These are phyloP conservation scores for Andrena flavipes DNA, from an alignment of 2,888 invertebrate species.

Conservation along the genomic window DNA sequence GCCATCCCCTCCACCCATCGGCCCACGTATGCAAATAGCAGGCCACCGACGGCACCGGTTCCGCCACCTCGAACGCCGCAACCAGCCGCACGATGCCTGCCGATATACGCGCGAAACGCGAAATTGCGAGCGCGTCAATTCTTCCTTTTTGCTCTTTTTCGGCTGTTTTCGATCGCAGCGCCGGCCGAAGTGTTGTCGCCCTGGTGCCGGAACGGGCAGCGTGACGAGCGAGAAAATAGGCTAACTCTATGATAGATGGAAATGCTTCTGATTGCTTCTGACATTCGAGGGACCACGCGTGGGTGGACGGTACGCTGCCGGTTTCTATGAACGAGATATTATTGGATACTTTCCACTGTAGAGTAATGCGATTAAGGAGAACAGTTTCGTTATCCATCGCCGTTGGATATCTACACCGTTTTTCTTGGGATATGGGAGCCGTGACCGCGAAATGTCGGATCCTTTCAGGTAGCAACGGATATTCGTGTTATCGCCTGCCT, in stretches of 20 bases:
- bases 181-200: background rate
- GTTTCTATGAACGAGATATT: too few relatives aligned
- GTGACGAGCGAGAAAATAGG: background rate
- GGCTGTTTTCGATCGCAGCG: slow-evolving; percentile 1
- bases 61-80: slow-evolving; percentile 58
- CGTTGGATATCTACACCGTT: too few relatives aligned
- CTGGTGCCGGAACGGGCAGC: background rate
- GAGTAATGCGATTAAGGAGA: too few relatives aligned
- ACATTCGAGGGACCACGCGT: too few relatives aligned
- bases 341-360: too few relatives aligned
- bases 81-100: slow-evolving; percentile 51
- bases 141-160: slow-evolving; percentile 38
- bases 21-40: slow-evolving; percentile 82
- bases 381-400: too few relatives aligned
- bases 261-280: too few relatives aligned
- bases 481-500: slow-evolving; percentile 18
- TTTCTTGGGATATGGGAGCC: too few relatives aligned
- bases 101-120: slow-evolving; percentile 60
- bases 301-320: too few relatives aligned
- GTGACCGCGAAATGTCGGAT: too few relatives aligned
- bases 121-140: slow-evolving; percentile 52
- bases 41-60: slow-evolving; percentile 68
- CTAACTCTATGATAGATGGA: too few relatives aligned
- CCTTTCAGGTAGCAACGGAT: background rate
- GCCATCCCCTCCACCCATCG: slow-evolving; percentile 37